Conservation (phyloP, 2,888 invertebrate species). For the Nomada lathburiana region DNA sequence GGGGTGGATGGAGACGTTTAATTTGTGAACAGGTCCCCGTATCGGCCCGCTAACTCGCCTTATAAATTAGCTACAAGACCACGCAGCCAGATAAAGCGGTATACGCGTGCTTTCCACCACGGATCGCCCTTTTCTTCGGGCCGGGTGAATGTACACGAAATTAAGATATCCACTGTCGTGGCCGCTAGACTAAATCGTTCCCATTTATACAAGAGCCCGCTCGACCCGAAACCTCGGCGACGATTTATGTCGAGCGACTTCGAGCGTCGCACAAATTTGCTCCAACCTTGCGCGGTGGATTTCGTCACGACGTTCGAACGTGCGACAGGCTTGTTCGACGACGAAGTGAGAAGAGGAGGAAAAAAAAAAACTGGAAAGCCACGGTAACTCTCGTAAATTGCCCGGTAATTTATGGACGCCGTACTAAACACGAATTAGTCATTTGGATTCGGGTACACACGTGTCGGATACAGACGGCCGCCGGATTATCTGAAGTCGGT, state of each 20-base stretch:
- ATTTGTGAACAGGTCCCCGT: conserved; percentile 80
- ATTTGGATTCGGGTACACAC: neutral
- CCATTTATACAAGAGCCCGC: conserved; percentile 66
- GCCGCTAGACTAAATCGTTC: conserved; percentile 75
- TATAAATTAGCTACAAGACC: conserved; percentile 82
- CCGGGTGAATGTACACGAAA: conserved; percentile 75
- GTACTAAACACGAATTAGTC: conserved; percentile 27
- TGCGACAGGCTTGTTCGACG: neutral
- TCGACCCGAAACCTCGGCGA: conserved; percentile 25
- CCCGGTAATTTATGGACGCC: conserved; percentile 6
- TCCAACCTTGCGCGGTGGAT: conserved; percentile 8
- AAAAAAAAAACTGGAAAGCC: neutral
- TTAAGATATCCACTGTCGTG: conserved; percentile 76
- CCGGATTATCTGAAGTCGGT: conserved; percentile 1
- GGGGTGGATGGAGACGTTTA: conserved; percentile 80
- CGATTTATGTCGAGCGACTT: conserved; percentile 55
- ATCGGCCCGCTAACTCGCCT: conserved; percentile 78
- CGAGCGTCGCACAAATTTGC: conserved; percentile 42
- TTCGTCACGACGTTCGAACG: conserved; percentile 16
- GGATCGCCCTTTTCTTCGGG: conserved; percentile 64
- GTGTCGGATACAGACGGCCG: neutral
- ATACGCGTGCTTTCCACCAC: conserved; percentile 54
- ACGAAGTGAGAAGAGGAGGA: no score
- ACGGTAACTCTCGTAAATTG: conserved; percentile 9
- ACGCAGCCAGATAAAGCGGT: conserved; percentile 76